Evolutionary conservation across 2,113 vertebrate genomes (phyloP), one percentile per base, ranked within the genome.

Genomic region (Bubalus kerabau): DNA sequence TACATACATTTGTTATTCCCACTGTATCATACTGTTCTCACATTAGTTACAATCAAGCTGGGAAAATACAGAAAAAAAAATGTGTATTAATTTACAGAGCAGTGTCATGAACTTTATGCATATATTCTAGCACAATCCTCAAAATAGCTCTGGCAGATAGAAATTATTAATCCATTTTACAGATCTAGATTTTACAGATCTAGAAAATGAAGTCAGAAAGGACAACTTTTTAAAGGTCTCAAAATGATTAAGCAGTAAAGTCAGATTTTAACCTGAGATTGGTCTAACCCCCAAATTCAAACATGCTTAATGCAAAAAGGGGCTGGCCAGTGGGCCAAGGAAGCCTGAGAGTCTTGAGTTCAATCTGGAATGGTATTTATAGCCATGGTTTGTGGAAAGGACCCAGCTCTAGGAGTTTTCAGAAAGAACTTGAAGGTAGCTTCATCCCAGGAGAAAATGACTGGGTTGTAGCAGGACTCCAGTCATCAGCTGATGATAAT

Each of bases 41-140:
- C 14, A 62, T 87, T 97, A 95, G 87, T 91, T 97, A 94, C 2
- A 91, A 90, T 93, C 78, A 97, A 94, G 15, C 40, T 84, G 54
- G 43, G 91, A 40, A 94, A 83, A 91, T 93, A 87, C 1, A 94
- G 71, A 95, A 92, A 95, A 67, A 94, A 94, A 43, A 94, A 91
- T 78, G 71, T 52, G 23, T 87, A 59, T 89, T 91, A 94, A 91
- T 97, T 97, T 92, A 96, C 8, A 96, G 56, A 71, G n/a, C 85
- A 57, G n/a, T 92, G 4, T 9, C 32, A 83, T 52, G 9, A 88
- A 87, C 40, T 43, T 87, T 82, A 80, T 83, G 14, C 74, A 1
- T 5, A 60, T 56, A 5, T 60, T 85, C 36, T 92, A 14, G 50
- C 40, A 64, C 26, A 56, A 50, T 87, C 17, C 26, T 87, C 30